phyloP scores from a whole-genome alignment of 2,797 vertebrate genomes.

The Anisognathus igniventris region DNA sequence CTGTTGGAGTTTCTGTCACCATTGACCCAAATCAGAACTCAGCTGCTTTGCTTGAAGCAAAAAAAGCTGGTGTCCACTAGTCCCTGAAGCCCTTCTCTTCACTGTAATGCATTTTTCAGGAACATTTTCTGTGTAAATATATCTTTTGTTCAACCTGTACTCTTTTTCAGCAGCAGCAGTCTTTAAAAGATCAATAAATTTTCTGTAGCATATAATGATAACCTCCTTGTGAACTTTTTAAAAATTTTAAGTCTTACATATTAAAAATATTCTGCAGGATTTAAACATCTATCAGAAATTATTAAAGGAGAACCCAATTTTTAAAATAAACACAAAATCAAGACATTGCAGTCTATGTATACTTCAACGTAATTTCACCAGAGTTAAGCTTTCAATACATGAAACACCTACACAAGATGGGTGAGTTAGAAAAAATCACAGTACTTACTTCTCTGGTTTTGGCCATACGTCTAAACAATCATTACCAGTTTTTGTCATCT shows the following conservation, averaged over 20 bases:
- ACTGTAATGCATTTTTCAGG: not conserved
- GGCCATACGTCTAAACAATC: not conserved
- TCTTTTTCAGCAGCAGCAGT: not conserved
- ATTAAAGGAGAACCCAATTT: not conserved
- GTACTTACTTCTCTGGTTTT: not conserved
- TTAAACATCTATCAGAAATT: not conserved
- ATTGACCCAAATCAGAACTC: slow-evolving; percentile 24
- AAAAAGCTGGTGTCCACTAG: not conserved
- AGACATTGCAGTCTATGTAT: not conserved
- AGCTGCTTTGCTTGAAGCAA: not conserved
- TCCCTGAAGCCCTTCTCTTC: not conserved
- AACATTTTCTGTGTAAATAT: not conserved
- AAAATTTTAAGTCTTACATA: not conserved
- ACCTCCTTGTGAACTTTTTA: not conserved
- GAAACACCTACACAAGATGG: not conserved
- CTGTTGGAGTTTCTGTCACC: slow-evolving; percentile 15
- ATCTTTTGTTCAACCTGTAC: not conserved
- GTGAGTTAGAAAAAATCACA: not conserved
- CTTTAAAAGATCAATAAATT: not conserved
- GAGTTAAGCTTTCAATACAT: not conserved
- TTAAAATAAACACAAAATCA: not conserved
- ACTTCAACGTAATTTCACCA: not conserved
- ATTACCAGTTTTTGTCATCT: not conserved
- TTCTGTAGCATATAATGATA: not conserved
- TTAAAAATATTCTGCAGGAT: not conserved